A percentile compares a stretch with the other conserved stretches of the same genome.
Conservation (phyloP, 2,113 vertebrate genomes). For the Dipodomys ordii region DNA sequence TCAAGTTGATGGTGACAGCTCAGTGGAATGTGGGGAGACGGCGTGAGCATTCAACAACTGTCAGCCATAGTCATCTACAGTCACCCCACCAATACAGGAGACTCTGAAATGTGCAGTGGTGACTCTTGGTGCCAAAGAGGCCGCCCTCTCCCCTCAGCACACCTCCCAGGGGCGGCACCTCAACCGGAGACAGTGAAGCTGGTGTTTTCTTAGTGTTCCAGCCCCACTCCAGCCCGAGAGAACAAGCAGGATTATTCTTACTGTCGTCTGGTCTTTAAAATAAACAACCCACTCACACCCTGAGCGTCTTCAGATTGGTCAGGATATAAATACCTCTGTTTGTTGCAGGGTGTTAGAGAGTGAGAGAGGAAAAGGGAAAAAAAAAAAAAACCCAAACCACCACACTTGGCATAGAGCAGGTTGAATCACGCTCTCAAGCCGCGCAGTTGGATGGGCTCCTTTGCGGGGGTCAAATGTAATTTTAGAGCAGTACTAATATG, state of each 20-base stretch:
- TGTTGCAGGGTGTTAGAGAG: conserved; percentile 59
- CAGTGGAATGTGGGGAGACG: no score
- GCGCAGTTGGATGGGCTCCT: not conserved
- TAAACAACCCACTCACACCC: conserved; percentile 70
- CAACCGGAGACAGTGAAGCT: not conserved
- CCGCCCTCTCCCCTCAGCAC: not conserved
- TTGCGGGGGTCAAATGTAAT: conserved; percentile 60
- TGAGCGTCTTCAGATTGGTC: conserved; percentile 57
- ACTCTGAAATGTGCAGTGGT: not conserved
- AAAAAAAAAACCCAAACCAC: not conserved
- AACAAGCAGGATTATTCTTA: not conserved
- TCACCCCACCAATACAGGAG: no score
- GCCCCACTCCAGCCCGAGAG: not conserved
- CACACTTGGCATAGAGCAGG: conserved; percentile 45
- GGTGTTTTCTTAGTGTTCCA: not conserved
- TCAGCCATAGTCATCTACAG: no score
- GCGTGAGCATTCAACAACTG: no score
- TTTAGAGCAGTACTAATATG: conserved; percentile 57
- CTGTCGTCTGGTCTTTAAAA: conserved; percentile 63
- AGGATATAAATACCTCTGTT: conserved; percentile 72
- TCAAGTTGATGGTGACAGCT: no score
- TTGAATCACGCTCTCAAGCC: conserved; percentile 67
- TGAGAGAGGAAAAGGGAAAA: not conserved
- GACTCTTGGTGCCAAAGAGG: not conserved
- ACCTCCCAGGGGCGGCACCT: no score